Conservation (phyloP, 2,888 invertebrate genomes). For the Sphecodes monilicornis region DNA sequence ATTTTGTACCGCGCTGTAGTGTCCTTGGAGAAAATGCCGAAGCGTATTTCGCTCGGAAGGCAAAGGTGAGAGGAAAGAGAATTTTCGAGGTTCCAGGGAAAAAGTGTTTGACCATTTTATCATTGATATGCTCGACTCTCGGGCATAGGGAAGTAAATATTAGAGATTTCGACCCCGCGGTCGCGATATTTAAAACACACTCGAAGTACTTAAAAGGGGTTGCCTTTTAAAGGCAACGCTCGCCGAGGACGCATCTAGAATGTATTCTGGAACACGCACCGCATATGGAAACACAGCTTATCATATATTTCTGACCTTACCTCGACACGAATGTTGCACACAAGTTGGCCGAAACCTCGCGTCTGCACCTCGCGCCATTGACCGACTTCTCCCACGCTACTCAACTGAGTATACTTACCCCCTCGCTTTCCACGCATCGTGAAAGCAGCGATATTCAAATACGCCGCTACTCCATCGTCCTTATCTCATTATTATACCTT, state of each 20-base stretch:
- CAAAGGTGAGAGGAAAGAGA: not conserved
- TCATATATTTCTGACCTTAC: slow-evolving; percentile 12
- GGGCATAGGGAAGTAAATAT: not conserved
- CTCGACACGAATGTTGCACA: slow-evolving; percentile 1
- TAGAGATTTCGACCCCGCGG: not conserved
- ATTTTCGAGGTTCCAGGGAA: not conserved
- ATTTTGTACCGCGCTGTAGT: no score
- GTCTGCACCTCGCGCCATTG: not conserved
- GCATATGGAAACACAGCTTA: slow-evolving; percentile 18
- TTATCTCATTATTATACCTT: not conserved
- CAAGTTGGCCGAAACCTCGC: slow-evolving; percentile 7
- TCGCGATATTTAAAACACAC: slow-evolving; percentile 15
- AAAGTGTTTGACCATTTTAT: slow-evolving; percentile 5
- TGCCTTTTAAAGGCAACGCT: not conserved
- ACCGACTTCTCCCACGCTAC: slow-evolving; percentile 13
- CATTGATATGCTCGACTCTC: not conserved
- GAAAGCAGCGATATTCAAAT: slow-evolving; percentile 12
- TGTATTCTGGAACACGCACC: not conserved
- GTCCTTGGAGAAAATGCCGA: not conserved
- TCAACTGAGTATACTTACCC: not conserved
- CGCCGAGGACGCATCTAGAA: not conserved
- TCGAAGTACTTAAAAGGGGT: slow-evolving; percentile 22
- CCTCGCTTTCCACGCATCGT: not conserved
- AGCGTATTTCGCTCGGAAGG: not conserved
- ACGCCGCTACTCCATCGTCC: not conserved